phyloP scores from a whole-genome alignment of 1,140 invertebrate species.

The Acyrthosiphon pisum region DNA sequence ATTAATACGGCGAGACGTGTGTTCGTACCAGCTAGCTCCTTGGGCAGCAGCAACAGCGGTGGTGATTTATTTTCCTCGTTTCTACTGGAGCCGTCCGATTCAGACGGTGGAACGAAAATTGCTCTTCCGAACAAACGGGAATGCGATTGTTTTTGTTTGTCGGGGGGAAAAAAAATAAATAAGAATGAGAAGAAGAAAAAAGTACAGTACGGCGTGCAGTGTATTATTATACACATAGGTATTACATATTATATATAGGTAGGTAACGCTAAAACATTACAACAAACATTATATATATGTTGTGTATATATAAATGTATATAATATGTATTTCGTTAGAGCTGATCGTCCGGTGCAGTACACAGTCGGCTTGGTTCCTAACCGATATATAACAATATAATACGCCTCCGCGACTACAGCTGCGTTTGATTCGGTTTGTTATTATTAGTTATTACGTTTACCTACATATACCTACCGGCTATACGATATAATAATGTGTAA shows the following conservation, averaged over 20 bases:
- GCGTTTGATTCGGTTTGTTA: neutral
- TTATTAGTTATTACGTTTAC: neutral
- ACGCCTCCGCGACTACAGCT: neutral
- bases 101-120: slow-evolving; percentile 23
- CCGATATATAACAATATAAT: neutral
- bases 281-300: neutral
- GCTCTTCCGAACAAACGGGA: slow-evolving; percentile 13
- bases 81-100: neutral
- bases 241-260: too few relatives aligned
- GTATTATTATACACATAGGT: neutral
- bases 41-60: neutral
- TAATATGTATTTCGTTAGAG: neutral
- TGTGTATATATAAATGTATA: neutral
- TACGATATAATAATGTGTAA: neutral
- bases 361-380: neutral
- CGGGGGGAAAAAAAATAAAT: neutral
- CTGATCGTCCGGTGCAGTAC: neutral
- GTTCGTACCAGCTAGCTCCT: neutral
- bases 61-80: slow-evolving; percentile 34
- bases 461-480: too few relatives aligned
- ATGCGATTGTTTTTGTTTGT: slow-evolving; percentile 18
- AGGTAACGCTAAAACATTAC: neutral
- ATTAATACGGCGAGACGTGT: slow-evolving; percentile 14
- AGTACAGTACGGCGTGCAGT: neutral
- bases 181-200: neutral